Base-by-base conservation (phyloP, 2,113 vertebrate genomes). In the Corydoras maculifer region DNA sequence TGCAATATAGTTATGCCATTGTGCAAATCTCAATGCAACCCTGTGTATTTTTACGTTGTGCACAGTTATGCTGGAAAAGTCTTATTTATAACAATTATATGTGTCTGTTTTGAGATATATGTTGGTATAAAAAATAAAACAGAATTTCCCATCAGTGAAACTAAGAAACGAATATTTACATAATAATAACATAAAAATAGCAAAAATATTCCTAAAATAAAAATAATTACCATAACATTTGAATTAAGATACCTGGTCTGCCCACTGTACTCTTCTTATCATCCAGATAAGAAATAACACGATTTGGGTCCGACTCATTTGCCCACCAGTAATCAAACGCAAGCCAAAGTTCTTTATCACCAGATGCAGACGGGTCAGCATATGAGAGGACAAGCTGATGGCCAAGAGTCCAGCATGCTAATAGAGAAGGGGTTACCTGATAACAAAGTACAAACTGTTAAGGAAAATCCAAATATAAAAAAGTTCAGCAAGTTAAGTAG, bases 351-450 rank as follows among this genome's bases (percentile, higher is more conserved):
- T 88, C 65, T 5, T 73, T 64, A 13, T 86, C 77, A 59, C 61
- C 73, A 78, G 29, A 58, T 65, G 68, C 73, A 73, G 70, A 58
- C 0, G 43, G 5, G 76, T 88, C n/a, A 11, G 73, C 84, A 35
- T 90, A 91, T 31, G 85, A 89, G 58, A 90, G 57, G 8, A 91
- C 77, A 4, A 89, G 75, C 81, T 90, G 89, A 69, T 83, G 84
- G 55, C 81, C 75, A 65, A 57, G 63, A 61, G 75, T 72, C 89
- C 89, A 90, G 62, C 89, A 88, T 11, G 73, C 80, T 0, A 62
- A 66, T 68, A 91, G 73, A 0, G 86, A 84, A 6, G 88, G 83
- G 9, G n/a, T 69, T 3, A 84, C 83, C 89, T 90, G 70, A 74
- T 75, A 25, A 25, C 18, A 64, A 2, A 18, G 10, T 2, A 53